Evolutionary conservation across 92 coral and sea anemone species (phyloP).

Genomic region (Bergia puertoricense): DNA sequence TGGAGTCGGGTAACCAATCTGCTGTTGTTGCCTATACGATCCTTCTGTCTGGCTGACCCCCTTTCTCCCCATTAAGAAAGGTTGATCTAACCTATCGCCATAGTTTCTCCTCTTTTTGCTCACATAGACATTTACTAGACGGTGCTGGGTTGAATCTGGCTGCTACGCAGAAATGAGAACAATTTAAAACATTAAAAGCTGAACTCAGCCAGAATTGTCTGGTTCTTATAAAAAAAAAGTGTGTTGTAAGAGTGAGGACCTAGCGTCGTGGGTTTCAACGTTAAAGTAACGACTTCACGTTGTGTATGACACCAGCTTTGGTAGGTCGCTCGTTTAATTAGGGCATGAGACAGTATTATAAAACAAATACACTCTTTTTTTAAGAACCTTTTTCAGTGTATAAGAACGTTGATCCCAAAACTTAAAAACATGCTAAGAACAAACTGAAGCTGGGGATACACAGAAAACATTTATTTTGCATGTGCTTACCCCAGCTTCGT

Average conservation of each 20-base stretch:
- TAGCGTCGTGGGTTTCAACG: background rate
- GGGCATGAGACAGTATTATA: too few relatives aligned
- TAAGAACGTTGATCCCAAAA: too few relatives aligned
- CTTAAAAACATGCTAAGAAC: too few relatives aligned
- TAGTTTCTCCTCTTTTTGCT: background rate
- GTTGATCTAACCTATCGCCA: background rate
- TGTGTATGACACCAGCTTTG: background rate
- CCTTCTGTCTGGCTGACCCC: too few relatives aligned
- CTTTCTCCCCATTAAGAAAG: too few relatives aligned
- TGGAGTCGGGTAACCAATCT: too few relatives aligned
- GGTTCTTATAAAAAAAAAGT: background rate
- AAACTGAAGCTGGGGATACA: too few relatives aligned
- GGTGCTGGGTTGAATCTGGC: background rate
- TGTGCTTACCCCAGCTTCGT: too few relatives aligned
- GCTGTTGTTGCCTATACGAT: too few relatives aligned
- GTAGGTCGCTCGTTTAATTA: background rate
- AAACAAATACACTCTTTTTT: too few relatives aligned
- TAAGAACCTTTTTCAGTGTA: too few relatives aligned
- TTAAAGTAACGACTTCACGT: background rate
- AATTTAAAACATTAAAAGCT: background rate
- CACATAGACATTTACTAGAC: background rate
- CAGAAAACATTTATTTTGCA: too few relatives aligned
- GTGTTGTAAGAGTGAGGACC: background rate
- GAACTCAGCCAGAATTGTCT: background rate
- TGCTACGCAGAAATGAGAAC: background rate